phyloP scores from a whole-genome alignment of 2,113 vertebrate species.

The Aramus guarauna region DNA sequence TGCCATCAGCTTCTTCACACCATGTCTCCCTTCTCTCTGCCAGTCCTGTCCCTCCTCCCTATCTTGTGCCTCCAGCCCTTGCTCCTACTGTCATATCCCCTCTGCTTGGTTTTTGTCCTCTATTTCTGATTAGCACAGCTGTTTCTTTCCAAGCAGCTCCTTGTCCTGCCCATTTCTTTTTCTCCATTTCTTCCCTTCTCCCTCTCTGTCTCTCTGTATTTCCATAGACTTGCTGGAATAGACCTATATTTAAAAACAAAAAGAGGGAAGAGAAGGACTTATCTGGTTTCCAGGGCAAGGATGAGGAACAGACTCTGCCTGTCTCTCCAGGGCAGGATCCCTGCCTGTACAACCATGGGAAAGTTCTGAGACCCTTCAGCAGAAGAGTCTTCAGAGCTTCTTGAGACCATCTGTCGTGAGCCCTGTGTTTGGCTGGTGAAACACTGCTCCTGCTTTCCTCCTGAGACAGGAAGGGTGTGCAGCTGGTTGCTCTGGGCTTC shows the following conservation, averaged over 20 bases:
- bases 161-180: background rate
- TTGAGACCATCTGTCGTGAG: background rate
- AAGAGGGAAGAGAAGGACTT: background rate
- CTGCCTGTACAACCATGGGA: background rate
- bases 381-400: background rate
- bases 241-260: background rate
- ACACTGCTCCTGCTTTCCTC: background rate
- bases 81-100: background rate
- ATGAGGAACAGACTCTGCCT: background rate
- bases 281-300: background rate
- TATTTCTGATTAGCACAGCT: background rate
- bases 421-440: background rate
- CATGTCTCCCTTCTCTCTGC: background rate
- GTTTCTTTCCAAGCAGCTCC: background rate
- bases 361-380: background rate
- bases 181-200: background rate
- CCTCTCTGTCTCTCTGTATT: background rate
- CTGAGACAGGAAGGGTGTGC: background rate
- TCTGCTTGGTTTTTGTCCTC: background rate
- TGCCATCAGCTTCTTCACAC: background rate
- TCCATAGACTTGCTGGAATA: background rate
- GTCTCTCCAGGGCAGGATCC: background rate
- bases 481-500: background rate
- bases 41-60: background rate
- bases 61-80: background rate